A percentile compares a stretch with the other conserved stretches of the same genome.
These are phyloP conservation scores for Hermaeophaga mercurialis DNA, from an alignment of 2,888 invertebrate species.

Conservation along the genomic window DNA sequence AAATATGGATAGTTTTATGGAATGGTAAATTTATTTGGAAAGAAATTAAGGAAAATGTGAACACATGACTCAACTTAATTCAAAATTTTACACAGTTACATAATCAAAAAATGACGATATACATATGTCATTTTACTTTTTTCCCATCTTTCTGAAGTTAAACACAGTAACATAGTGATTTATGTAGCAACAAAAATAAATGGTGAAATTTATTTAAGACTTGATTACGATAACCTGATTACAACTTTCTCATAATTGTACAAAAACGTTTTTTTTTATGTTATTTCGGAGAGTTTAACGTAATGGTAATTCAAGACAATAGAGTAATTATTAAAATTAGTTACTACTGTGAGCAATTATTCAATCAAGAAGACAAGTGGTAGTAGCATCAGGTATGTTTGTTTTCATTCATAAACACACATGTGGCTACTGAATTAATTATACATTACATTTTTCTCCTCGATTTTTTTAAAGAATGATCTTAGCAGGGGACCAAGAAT, in stretches of 20 bases:
- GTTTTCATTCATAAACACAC: conserved; percentile 9
- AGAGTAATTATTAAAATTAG: conserved; percentile 12
- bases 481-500: too few relatives aligned
- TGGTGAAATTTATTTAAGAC: background rate
- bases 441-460: background rate
- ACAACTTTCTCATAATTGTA: conserved; percentile 17
- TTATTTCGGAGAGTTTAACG: conserved; percentile 5
- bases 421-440: background rate
- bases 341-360: conserved; percentile 15
- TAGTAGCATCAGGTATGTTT: conserved; percentile 5
- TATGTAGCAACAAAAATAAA: background rate
- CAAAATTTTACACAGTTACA: too few relatives aligned
- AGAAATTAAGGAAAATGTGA: too few relatives aligned
- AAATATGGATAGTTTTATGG: too few relatives aligned
- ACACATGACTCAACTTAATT: too few relatives aligned
- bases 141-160: too few relatives aligned
- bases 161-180: background rate
- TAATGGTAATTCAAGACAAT: conserved; percentile 11
- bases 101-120: too few relatives aligned
- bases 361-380: conserved; percentile 11
- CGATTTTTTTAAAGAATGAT: too few relatives aligned
- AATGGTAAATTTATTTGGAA: too few relatives aligned
- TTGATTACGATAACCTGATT: conserved; percentile 11
- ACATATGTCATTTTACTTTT: too few relatives aligned
- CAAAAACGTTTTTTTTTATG: conserved; percentile 7